Conservation (phyloP, 2,888 invertebrate genomes). For the Malthinus seriepunctatus region DNA sequence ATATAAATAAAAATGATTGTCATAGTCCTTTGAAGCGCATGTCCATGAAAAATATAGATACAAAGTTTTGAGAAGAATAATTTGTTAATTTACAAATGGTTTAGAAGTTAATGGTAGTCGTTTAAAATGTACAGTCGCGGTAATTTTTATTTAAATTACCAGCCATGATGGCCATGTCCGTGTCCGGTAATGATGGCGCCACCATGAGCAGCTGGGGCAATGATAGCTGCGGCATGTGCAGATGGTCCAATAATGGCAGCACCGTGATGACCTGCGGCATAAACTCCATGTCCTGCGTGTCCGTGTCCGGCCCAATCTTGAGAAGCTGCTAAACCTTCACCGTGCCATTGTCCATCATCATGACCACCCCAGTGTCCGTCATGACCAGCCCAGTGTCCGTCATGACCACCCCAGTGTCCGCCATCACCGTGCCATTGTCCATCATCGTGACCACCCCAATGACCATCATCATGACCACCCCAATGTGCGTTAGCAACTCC, state of each 20-base stretch:
- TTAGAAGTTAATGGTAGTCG: not conserved
- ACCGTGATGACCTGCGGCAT: constrained; percentile 15
- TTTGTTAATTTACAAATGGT: not conserved
- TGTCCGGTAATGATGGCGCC: constrained; percentile 10
- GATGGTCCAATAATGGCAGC: constrained; percentile 24
- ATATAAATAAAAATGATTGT: constrained; percentile 9
- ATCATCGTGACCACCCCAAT: constrained; percentile 17
- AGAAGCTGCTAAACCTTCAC: constrained; percentile 30
- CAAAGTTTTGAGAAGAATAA: not conserved
- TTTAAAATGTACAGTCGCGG: not conserved
- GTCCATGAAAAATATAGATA: constrained; percentile 1
- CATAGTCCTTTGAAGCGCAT: constrained; percentile 12
- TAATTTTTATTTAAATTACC: constrained; percentile 21
- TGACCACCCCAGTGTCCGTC: constrained; percentile 19
- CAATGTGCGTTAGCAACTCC: constrained; percentile 13
- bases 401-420: constrained; percentile 23
- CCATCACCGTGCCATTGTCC: constrained; percentile 31
- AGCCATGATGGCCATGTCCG: constrained; percentile 30
- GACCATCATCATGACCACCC: constrained; percentile 1
- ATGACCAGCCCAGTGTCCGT: constrained; percentile 23
- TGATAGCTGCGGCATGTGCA: too few relatives aligned
- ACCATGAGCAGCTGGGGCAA: constrained; percentile 14
- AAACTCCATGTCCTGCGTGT: constrained; percentile 13
- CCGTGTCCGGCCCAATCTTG: constrained; percentile 26
- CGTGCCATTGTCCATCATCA: constrained; percentile 29